Conservation (phyloP, 2,797 vertebrate species). For the Adelosebastes latens region DNA sequence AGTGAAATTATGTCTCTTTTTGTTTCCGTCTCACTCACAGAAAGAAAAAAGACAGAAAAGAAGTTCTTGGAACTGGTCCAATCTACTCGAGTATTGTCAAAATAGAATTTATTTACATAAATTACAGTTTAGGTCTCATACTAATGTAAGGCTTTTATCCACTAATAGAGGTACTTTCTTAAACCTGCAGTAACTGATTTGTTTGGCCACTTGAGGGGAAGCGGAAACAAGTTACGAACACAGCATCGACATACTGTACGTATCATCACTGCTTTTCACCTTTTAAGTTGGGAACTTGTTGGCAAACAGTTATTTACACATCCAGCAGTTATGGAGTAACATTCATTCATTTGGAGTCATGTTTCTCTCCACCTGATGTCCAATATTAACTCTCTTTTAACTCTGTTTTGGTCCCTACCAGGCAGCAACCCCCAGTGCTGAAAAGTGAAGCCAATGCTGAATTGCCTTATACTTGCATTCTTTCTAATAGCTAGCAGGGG, state of each 20-base stretch:
- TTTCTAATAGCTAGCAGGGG: no score
- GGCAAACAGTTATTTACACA: not conserved
- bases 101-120: slow-evolving; percentile 36
- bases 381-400: not conserved
- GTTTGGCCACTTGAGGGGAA: not conserved
- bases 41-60: slow-evolving; percentile 5
- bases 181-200: not conserved
- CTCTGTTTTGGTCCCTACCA: not conserved
- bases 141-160: slow-evolving; percentile 23
- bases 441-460: no score
- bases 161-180: not conserved
- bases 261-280: not conserved
- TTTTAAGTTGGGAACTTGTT: not conserved
- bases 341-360: not conserved
- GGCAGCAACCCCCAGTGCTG: no score
- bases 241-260: not conserved
- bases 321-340: not conserved
- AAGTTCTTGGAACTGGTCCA: slow-evolving; percentile 21
- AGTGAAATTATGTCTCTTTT: slow-evolving; percentile 20
- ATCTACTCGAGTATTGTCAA: not conserved
- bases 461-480: no score
- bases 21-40: slow-evolving; percentile 18
- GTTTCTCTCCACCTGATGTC: not conserved
- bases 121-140: slow-evolving; percentile 17
- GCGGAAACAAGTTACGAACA: not conserved